A percentile compares a stretch with the other conserved stretches of the same genome.
These are phyloP conservation scores for Phortica okadai DNA, from an alignment of 2,888 invertebrate species.

Conservation along the genomic window DNA sequence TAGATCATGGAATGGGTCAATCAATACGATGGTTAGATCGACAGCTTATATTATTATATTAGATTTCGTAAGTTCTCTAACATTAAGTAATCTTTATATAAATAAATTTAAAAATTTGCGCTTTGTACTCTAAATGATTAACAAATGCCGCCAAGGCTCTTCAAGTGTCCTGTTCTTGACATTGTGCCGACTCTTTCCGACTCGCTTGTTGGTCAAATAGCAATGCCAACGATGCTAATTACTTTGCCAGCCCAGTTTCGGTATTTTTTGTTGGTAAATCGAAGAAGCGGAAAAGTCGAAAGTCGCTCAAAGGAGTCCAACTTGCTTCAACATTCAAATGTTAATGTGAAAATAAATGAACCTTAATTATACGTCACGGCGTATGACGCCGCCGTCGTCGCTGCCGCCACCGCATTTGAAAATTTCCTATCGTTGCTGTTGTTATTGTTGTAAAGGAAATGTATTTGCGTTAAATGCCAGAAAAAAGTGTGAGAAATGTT, in stretches of 20 bases:
- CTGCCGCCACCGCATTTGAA: not conserved
- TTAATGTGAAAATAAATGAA: conserved; percentile 72
- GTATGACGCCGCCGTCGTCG: not conserved
- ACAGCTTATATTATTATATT: no score
- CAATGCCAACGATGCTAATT: no score
- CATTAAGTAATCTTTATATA: no score
- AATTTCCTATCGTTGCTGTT: not conserved
- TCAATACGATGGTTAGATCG: no score
- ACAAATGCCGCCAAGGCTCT: no score
- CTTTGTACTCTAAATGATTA: no score
- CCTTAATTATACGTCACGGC: conserved; percentile 65
- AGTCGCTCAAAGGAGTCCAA: not conserved
- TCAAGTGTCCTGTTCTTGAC: no score
- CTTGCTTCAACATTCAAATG: not conserved
- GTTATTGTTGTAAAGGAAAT: not conserved
- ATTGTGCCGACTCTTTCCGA: no score
- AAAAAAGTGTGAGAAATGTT: conserved; percentile 54
- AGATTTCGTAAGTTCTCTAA: no score
- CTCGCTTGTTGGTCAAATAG: no score
- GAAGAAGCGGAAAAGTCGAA: not conserved
- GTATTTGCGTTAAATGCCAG: conserved; percentile 2
- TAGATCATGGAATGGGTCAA: no score
- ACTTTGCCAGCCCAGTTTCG: not conserved
- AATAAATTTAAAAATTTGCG: no score
- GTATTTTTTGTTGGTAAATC: not conserved